Evolutionary conservation across 2,888 invertebrate species (phyloP).

Genomic region (Cecidostiba fungosa): DNA sequence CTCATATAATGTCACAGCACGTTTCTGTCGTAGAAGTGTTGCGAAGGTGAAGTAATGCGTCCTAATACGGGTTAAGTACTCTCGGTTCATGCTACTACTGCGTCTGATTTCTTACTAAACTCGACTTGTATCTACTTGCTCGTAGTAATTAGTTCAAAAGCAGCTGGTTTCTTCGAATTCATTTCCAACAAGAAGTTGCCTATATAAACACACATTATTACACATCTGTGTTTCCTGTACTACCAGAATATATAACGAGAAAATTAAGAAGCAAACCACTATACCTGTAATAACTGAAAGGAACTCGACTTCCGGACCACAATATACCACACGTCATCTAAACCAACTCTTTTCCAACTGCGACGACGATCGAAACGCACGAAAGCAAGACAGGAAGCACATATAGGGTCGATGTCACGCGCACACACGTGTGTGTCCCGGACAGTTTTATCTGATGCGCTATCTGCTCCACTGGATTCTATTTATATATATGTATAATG

Average conservation of each 20-base stretch:
- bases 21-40: neutral
- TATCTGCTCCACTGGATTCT: conserved; percentile 20
- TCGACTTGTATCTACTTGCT: neutral
- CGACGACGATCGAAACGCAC: neutral
- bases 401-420: neutral
- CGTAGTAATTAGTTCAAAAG: too few species aligned
- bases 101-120: neutral
- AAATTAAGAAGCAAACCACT: neutral
- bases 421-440: neutral
- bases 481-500: neutral
- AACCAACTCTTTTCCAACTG: neutral
- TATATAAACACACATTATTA: too few species aligned
- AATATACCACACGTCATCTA: neutral
- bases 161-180: too few species aligned
- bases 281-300: neutral
- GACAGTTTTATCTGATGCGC: neutral
- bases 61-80: neutral
- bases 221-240: too few species aligned
- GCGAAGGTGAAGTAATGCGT: neutral
- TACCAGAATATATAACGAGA: neutral
- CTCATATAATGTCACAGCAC: neutral
- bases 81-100: too few species aligned
- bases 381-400: neutral
- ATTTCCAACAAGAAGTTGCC: too few species aligned
- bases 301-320: conserved; percentile 20